phyloP scores from a whole-genome alignment of 2,888 invertebrate species.

The Cyclophora punctaria region DNA sequence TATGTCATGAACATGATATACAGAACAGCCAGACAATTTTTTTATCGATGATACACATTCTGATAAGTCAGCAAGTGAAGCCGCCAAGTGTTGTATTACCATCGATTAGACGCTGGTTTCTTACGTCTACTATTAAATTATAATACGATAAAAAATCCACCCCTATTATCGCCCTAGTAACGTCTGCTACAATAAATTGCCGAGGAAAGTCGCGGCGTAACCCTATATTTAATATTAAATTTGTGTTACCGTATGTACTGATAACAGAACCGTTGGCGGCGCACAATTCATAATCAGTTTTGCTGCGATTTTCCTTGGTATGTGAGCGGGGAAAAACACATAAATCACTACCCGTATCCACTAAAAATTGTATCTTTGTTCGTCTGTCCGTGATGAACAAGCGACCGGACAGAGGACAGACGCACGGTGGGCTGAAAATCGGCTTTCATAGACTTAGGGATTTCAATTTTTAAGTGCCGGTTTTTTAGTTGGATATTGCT shows the following conservation, averaged over 20 bases:
- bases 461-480: no score
- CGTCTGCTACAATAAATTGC: slow-evolving; percentile 24
- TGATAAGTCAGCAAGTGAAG: background rate
- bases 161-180: slow-evolving; percentile 25
- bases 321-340: slow-evolving; percentile 14
- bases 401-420: slow-evolving; percentile 15
- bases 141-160: slow-evolving; percentile 21
- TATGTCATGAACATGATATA: slow-evolving; percentile 6
- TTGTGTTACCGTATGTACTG: slow-evolving; percentile 16
- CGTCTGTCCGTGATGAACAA: slow-evolving; percentile 17
- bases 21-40: slow-evolving; percentile 5
- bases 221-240: slow-evolving; percentile 19
- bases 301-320: slow-evolving; percentile 8
- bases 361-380: slow-evolving; percentile 9
- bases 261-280: slow-evolving; percentile 24
- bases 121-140: slow-evolving; percentile 5
- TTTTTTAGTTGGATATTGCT: no score
- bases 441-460: no score
- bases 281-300: slow-evolving; percentile 6
- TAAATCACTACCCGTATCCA: slow-evolving; percentile 19
- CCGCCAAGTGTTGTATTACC: slow-evolving; percentile 4
- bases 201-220: slow-evolving; percentile 19
- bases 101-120: slow-evolving; percentile 8
- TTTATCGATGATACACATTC: slow-evolving; percentile 9
- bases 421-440: no score